A percentile compares a stretch with the other conserved stretches of the same genome.
phyloP scores from a whole-genome alignment of 2,113 vertebrate genomes.

The Sorex araneus region DNA sequence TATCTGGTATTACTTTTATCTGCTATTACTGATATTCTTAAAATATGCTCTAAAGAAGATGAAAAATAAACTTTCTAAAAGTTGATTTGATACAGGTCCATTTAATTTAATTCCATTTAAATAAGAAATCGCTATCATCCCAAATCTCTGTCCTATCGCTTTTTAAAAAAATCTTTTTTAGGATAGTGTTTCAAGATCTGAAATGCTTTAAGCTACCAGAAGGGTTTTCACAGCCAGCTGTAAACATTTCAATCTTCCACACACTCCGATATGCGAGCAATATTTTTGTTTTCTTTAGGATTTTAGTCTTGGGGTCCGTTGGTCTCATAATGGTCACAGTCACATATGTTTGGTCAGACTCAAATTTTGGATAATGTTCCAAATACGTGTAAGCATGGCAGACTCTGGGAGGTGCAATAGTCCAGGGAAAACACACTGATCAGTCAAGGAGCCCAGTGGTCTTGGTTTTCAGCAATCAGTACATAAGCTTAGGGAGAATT shows the following conservation, averaged over 20 bases:
- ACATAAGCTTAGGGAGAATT: background rate
- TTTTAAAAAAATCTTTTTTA: background rate
- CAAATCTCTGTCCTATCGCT: constrained; percentile 22
- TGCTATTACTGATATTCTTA: background rate
- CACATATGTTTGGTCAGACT: background rate
- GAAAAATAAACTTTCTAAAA: constrained; percentile 45
- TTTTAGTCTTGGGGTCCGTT: background rate
- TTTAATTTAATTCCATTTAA: constrained; percentile 64
- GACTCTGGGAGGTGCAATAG: background rate
- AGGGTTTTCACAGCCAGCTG: background rate
- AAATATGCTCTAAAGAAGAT: background rate
- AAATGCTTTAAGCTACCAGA: background rate
- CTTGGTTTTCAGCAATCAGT: background rate
- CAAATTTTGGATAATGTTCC: background rate
- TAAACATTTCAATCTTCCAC: background rate
- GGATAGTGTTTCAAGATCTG: constrained; percentile 2
- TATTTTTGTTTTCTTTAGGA: constrained; percentile 6
- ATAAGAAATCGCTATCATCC: constrained; percentile 4
- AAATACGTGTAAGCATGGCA: background rate
- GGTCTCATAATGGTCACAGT: background rate
- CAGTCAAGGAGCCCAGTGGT: background rate
- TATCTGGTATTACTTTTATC: constrained; percentile 21
- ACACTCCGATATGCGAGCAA: background rate
- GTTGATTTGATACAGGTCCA: constrained; percentile 14
- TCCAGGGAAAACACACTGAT: background rate